Evolutionary conservation across 1,140 invertebrate species (phyloP), one percentile per base, ranked within the genome.

Genomic region (Lasioglossum baleicum): DNA sequence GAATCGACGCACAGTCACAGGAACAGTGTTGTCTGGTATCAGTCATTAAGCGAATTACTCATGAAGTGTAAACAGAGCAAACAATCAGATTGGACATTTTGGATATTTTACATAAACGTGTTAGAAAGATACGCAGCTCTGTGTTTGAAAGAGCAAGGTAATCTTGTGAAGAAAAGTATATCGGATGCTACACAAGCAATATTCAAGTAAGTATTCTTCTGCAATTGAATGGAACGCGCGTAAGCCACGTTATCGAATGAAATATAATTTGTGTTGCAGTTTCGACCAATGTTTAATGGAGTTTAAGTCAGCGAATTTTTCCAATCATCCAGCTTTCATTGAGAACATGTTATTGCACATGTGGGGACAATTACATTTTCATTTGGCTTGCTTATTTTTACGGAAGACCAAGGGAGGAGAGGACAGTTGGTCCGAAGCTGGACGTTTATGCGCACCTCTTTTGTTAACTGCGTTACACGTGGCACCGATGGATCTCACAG

Each of bases 321-420:
- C 94, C 26, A 91, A 91, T 68, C 94, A 89, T 84, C 93, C 88
- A 89, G 94, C 64, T 85, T 94, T 94, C 93, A 93, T 91, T 89
- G 94, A 93, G n/a, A 94, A 95, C 75, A 96, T 97, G 91, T 86
- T 96, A 22, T 93, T 93, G 65, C 96, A 98, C 85, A 95, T 97
- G 93, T 94, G 95, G 84, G 97, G 95, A 1, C 97, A 98, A 88
- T 92, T 98, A 60, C 94, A 96, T 85, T 96, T 97, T 70, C 95
- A 97, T 89, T 90, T 96, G 51, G 96, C 95, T 7, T 95, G 96
- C 60, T 92, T 95, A 60, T 90, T 96, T 20, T 93, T 96, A 48
- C 95, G 96, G 68, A 96, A 95, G 89, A 94, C 95, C 2, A 94
- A 95, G 77, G 94, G 94, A 81, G 95, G 95, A 56, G 94, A 95